These are phyloP conservation scores for Hirtodrosophila duncani DNA, from an alignment of 2,888 invertebrate genomes.

Conservation along the genomic window DNA sequence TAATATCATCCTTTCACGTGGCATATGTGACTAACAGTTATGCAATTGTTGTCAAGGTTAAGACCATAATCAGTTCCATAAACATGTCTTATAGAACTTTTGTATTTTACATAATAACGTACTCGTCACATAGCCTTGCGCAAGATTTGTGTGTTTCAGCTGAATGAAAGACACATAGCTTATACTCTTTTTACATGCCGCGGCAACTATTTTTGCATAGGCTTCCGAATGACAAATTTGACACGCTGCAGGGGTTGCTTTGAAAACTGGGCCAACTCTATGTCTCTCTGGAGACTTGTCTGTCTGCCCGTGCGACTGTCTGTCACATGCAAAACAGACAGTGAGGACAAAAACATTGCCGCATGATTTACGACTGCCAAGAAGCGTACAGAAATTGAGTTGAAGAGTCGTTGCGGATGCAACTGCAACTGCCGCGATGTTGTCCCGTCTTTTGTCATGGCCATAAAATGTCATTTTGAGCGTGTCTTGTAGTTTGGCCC, in stretches of 20 bases:
- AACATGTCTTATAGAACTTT: too few species aligned
- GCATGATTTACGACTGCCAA: conserved; percentile 55
- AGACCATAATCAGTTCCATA: too few species aligned
- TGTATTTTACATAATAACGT: too few species aligned
- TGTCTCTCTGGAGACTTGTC: conserved; percentile 12
- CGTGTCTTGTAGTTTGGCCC: conserved; percentile 23
- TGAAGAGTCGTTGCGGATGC: conserved; percentile 37
- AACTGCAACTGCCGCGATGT: conserved; percentile 23
- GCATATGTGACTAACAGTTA: too few species aligned
- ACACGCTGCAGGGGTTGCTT: conserved; percentile 36
- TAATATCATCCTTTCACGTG: too few species aligned
- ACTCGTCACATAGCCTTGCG: too few species aligned
- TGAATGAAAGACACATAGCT: too few species aligned
- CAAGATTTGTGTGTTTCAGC: too few species aligned
- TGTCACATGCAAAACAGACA: conserved; percentile 62
- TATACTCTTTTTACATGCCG: too few species aligned
- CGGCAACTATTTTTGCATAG: conserved; percentile 44
- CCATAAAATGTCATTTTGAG: conserved; percentile 22
- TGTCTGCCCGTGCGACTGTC: conserved; percentile 28
- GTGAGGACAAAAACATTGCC: conserved; percentile 46
- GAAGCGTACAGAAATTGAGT: background rate
- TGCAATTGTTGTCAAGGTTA: too few species aligned
- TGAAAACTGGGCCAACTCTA: conserved; percentile 30
- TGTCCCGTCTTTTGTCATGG: conserved; percentile 45
- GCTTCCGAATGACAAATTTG: conserved; percentile 15